Evolutionary conservation across 2,797 vertebrate species (phyloP).

Genomic region (Acipenser ruthenus): DNA sequence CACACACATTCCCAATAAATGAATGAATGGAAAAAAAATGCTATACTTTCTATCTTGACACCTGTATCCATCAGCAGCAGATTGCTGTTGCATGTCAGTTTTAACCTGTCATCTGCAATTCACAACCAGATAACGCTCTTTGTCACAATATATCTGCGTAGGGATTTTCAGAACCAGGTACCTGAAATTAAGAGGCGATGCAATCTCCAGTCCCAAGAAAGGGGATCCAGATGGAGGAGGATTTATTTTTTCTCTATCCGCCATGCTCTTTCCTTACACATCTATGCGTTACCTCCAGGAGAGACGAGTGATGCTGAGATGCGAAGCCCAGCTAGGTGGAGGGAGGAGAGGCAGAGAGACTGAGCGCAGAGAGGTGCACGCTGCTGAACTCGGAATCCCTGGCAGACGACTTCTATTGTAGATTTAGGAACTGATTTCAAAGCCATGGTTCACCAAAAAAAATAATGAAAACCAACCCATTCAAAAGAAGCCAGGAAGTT

Average conservation of each 20-base stretch:
- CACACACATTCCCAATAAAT: neutral
- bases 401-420: slow-evolving; percentile 8
- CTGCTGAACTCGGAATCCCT: slow-evolving; percentile 19
- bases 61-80: neutral
- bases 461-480: too few species aligned
- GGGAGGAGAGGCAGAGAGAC: slow-evolving; percentile 13
- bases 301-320: neutral
- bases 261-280: slow-evolving; percentile 60
- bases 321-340: slow-evolving; percentile 29
- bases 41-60: neutral
- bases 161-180: slow-evolving; percentile 23
- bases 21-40: neutral
- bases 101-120: neutral
- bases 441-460: too few species aligned
- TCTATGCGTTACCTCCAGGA: slow-evolving; percentile 29
- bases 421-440: too few species aligned
- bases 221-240: slow-evolving; percentile 60
- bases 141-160: neutral
- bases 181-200: slow-evolving; percentile 66
- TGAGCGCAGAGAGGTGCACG: slow-evolving; percentile 9
- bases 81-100: neutral
- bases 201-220: slow-evolving; percentile 59
- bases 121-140: neutral
- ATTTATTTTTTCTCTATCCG: slow-evolving; percentile 72
- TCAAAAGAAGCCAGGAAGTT: too few species aligned